Evolutionary conservation across 35 echinoderm and acorn worm genomes (phyloP), one percentile per base, ranked within the genome.

Genomic region (Heliocidaris tuberculata): DNA sequence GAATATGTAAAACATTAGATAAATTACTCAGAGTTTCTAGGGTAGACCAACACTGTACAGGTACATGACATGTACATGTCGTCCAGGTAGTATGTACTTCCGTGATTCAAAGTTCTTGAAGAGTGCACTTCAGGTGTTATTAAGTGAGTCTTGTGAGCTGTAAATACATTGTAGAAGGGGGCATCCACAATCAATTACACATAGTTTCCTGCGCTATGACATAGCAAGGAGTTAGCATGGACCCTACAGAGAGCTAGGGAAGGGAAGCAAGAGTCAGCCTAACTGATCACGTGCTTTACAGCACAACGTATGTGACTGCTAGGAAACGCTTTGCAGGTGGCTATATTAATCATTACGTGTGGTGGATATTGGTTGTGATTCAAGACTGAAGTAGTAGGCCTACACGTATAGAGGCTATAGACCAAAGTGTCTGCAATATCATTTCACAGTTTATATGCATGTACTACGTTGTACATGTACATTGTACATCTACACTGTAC

Each of bases 111-210:
- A n/a, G n/a, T n/a, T n/a, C 35, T 42, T 42, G 35, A 78, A 78
- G 19, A 78, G 65, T 78, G 65, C 65, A 78, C 65, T 78, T 78
- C 65, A 78, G 65, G 65, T n/a, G n/a, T n/a, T n/a, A n/a, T n/a
- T n/a, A n/a, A n/a, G n/a, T n/a, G n/a, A n/a, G 35, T 27, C 65
- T n/a, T 42, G 61, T 21, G 27, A 27, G 65, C 65, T 78, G 65
- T 27, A 78, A 78, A 78, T 78, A n/a, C n/a, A n/a, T n/a, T n/a
- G n/a, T n/a, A 78, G 65, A 78, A 78, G 65, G 65, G 59, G 65
- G 65, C 65, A 78, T 78, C 65, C 65, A 78, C 65, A n/a, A 78
- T n/a, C 65, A 78, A 78, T 78, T 78, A 78, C 65, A n/a, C 65
- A 78, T 78, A 78, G 65, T 78, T 78, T 78, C 65, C 65, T 78